Evolutionary conservation across 2,113 vertebrate species (phyloP), one percentile per base, ranked within the genome.

Genomic region (Atrichornis clamosus): DNA sequence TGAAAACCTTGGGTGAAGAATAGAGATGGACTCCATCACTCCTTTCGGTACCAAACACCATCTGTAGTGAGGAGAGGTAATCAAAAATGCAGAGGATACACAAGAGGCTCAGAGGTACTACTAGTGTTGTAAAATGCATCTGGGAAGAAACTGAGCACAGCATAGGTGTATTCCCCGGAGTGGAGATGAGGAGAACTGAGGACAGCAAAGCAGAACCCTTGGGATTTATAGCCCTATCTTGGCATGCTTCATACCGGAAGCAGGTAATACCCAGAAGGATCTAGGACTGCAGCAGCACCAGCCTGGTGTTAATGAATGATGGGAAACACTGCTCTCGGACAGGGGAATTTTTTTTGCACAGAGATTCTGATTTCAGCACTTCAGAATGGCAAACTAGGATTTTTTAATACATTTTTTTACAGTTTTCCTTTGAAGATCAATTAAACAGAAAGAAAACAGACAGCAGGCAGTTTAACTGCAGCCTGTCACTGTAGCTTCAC

Each of bases 41-140:
- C 50, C 46, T 68, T 85, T 89, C 65, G 15, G 35, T 50, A 59
- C 32, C 74, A 73, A 92, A 72, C 74, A 30, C n/a, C 46, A 24
- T 35, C 13, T 74, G 42, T 76, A 94, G 91, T 20, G 49, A 96
- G 69, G 69, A n/a, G 22, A 94, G 52, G 58, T 97, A 91, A 96
- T 93, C 20, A 87, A 94, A 97, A 87, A 95, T 81, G 46, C 84
- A 90, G 80, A 32, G 35, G 85, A 85, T 55, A 64, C 47, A 46
- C 64, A 37, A 83, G 75, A 77, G 67, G 46, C 78, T 87, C 72
- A 37, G 44, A 87, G 37, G n/a, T 84, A 78, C n/a, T 60, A 86
- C 62, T 33, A 64, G 47, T 42, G 35, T 28, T 82, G 58, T 32
- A 77, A 93, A 91, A 90, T 55, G 73, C 39, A 74, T 52, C 47